Base-by-base conservation (phyloP, 2,888 invertebrate genomes). In the Drepana falcataria region DNA sequence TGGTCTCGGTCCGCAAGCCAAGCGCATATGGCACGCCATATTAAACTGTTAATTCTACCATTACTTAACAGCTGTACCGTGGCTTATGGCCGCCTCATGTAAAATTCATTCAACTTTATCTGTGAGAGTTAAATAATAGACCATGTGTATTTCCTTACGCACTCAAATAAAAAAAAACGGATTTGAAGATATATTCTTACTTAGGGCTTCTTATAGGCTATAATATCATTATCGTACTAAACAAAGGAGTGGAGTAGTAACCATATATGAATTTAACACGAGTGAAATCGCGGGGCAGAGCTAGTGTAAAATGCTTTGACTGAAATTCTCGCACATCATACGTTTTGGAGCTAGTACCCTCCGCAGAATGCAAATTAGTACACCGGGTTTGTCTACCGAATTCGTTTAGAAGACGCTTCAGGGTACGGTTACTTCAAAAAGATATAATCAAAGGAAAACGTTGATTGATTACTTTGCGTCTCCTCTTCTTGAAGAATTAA, bases 1-100 rank as follows among this genome's bases (percentile, higher is more conserved):
- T 63, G 59, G 74, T 55, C 56, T 55, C 70, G 78, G 71, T 78
- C 72, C 65, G 68, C 67, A 65, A 64, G 44, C 64, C 81, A 81
- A 72, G 77, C 76, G 65, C 72, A 74, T 72, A 71, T 54, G 56
- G 58, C 69, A 69, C 70, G 52, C 52, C 53, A 59, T 53, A 56
- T 49, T 51, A 58, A 59, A 60, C 47, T 58, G 54, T 59, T 54
- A 41, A 59, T 66, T 63, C 55, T 47, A 56, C 61, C 60, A 67
- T 65, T 67, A 59, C 35, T 53, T 61, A 64, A 61, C 54, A 51
- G 57, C 54, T 59, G 44, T 9, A 44, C 44, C 1, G 44, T 44
- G 6, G 44, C 44, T 44, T 44, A 44, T 44, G 44, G 44, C 44
- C 9, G 9, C 6, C 44, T 44, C 44, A 9, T 44, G 44, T 9